A percentile compares a stretch with the other conserved stretches of the same genome.
Evolutionary conservation across 2,113 vertebrate species (phyloP).

Genomic region (Microcebus lehilahytsara): DNA sequence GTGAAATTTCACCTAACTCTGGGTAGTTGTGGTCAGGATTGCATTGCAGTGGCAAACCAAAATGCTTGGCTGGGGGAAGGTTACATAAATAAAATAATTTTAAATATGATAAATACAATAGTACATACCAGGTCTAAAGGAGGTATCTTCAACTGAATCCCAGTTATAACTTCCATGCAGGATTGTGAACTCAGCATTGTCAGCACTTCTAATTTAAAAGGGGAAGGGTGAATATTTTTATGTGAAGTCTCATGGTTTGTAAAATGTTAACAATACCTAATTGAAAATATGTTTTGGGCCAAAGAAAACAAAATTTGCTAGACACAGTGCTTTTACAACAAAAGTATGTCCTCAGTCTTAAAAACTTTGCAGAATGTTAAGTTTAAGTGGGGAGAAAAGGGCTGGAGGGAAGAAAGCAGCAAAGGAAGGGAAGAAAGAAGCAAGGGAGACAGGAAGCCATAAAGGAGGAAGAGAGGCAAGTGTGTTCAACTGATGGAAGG

Average conservation of each 20-base stretch:
- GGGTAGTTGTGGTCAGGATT: background rate
- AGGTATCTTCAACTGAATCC: background rate
- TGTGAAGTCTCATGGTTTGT: background rate
- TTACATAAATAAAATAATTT: background rate
- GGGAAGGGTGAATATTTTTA: background rate
- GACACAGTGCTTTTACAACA: background rate
- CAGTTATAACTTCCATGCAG: background rate
- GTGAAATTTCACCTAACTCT: background rate
- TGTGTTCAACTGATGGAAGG: background rate
- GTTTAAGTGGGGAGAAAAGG: background rate
- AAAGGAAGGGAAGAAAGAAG: background rate
- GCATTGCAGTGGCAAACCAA: background rate
- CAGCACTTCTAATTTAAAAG: background rate
- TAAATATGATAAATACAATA: background rate
- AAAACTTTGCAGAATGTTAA: background rate
- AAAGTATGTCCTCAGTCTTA: background rate
- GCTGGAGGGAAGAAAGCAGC: background rate
- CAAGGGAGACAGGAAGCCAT: background rate
- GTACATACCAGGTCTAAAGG: background rate
- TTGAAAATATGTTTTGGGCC: background rate
- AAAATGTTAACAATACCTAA: background rate
- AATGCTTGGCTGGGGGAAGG: background rate
- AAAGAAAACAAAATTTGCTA: background rate
- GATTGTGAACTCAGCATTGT: background rate
- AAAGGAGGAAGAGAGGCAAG: background rate